These are phyloP conservation scores for Athene noctua DNA, from an alignment of 2,113 vertebrate species.

Conservation along the genomic window DNA sequence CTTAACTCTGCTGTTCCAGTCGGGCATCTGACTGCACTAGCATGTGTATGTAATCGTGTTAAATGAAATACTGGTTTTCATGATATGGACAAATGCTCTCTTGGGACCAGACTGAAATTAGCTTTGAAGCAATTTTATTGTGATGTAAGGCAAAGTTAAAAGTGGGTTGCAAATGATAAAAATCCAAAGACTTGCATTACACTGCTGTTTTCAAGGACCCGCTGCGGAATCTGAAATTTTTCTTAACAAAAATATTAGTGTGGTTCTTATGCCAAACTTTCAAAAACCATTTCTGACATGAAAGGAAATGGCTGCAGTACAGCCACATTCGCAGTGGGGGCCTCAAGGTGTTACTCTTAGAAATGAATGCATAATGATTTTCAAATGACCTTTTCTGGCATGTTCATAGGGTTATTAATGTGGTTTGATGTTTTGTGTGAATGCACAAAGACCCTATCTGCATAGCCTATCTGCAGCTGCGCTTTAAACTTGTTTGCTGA, in stretches of 20 bases:
- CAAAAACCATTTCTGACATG: neutral
- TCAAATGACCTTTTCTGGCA: slow-evolving; percentile 29
- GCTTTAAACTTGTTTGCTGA: neutral
- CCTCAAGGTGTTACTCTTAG: slow-evolving; percentile 36
- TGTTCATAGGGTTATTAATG: neutral
- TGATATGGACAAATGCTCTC: neutral
- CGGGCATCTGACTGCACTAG: neutral
- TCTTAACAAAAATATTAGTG: neutral
- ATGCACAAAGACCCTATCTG: neutral
- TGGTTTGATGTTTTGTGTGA: neutral
- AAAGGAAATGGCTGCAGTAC: slow-evolving; percentile 10
- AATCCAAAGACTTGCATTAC: neutral
- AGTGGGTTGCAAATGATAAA: slow-evolving; percentile 13
- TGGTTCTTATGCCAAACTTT: neutral
- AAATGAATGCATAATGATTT: slow-evolving; percentile 45
- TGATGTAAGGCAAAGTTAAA: slow-evolving; percentile 14
- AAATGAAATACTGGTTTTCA: slow-evolving; percentile 14
- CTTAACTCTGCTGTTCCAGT: slow-evolving; percentile 9
- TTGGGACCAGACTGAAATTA: neutral
- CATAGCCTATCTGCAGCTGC: neutral
- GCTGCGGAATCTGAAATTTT: neutral
- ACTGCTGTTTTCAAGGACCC: neutral
- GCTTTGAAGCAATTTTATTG: slow-evolving; percentile 40
- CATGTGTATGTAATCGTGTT: neutral
- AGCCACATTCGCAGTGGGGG: neutral